Evolutionary conservation across 2,888 invertebrate species (phyloP).

Genomic region (Acrobasis repandana): DNA sequence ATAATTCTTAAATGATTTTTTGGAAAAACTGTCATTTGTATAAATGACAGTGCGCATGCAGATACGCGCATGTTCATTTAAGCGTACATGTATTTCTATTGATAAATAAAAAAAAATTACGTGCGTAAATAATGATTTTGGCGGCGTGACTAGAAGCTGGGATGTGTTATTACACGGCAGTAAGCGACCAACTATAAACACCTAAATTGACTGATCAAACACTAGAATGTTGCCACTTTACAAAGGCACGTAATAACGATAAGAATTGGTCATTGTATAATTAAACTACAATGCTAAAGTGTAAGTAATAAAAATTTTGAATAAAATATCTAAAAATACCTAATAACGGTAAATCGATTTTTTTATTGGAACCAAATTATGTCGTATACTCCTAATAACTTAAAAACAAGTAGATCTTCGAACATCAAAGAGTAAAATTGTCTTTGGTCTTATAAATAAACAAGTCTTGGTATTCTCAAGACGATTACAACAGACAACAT

Average conservation of each 20-base stretch:
- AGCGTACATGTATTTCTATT: neutral
- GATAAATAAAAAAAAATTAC: constrained; percentile 18
- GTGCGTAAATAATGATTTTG: constrained; percentile 39
- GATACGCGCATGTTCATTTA: no score
- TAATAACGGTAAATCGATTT: constrained; percentile 6
- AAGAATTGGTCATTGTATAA: neutral
- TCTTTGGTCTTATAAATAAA: constrained; percentile 14
- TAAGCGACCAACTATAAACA: constrained; percentile 29
- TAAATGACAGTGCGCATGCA: no score
- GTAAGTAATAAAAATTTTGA: neutral
- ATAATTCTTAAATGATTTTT: no score
- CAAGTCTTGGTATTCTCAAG: constrained; percentile 28
- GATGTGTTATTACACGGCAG: constrained; percentile 25
- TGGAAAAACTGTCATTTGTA: no score
- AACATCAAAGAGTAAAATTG: neutral
- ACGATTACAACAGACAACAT: constrained; percentile 55
- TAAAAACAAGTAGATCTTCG: neutral
- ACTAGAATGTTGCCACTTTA: neutral
- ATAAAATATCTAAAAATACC: neutral
- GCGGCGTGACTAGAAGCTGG: constrained; percentile 59
- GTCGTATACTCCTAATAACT: neutral
- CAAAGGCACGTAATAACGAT: constrained; percentile 13
- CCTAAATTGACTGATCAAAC: constrained; percentile 19
- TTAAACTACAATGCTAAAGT: neutral
- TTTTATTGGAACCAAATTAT: neutral